Evolutionary conservation across 2,888 invertebrate species (phyloP), one percentile per base, ranked within the genome.

Genomic region (Syrista parreyssii): DNA sequence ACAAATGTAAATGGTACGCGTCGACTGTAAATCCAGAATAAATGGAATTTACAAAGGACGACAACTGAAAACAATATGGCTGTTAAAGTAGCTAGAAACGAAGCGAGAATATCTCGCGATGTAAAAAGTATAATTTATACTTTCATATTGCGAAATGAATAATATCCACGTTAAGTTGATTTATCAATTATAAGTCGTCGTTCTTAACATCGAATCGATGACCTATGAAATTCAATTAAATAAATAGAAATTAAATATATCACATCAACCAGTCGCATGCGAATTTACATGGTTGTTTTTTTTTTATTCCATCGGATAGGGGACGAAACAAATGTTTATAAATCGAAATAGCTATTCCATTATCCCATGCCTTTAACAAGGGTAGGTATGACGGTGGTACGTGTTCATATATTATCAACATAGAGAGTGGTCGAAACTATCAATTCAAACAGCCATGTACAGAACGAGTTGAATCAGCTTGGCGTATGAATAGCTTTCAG

Each of bases 271-370:
- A 15, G 6, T 55, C 6, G 9, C 55, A 23, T 55, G 2, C 6
- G 6, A 23, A 23, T 15, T 9, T 36, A 36, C 3, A 12, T 36
- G 1, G 3, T 12, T 12, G n/a, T 36, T 12, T 11, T 33, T 71
- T 12, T 71, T 11, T 23, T 11, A 30, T 0, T 71, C 11, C 11
- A 23, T 11, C 30, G 11, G 23, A 33, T 23, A 71, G 33, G 30
- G 23, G 71, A 31, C 12, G 77, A 78, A 78, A 81, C 84, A 86
- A 86, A 86, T 86, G 83, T 86, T 85, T 86, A 79, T 80, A 74
- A 79, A 79, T 75, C 80, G 79, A 83, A 86, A 87, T 82, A 84
- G 85, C 87, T 86, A 87, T 87, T 87, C 85, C 86, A 87, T 88
- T 87, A 88, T 86, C 80, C 80, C 75, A 76, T 76, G 80, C 83